Evolutionary conservation across 2,113 vertebrate species (phyloP), one percentile per base, ranked within the genome.

Genomic region (Pterocles burchelli): DNA sequence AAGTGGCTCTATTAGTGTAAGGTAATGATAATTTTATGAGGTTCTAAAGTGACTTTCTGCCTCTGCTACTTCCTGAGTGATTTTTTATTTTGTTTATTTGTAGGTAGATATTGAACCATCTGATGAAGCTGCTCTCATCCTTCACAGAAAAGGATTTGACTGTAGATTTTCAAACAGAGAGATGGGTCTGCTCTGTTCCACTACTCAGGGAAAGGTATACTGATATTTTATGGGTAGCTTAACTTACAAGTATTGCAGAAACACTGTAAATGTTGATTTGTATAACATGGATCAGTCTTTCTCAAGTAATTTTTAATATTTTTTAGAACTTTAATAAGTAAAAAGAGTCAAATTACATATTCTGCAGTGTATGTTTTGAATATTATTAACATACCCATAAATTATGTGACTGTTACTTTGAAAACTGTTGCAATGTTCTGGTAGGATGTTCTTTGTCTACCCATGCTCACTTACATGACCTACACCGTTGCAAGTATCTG

Each of bases 71-170:
- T 58, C 48, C 14, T 67, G 21, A 91, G 8, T 70, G 70, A 48
- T 58, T 4, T 52, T 45, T 36, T 38, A 2, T 36, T 9, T 29
- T 77, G n/a, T 68, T 92, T 83, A 1, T 92, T 97, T 97, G 31
- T 82, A 98, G 98, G 95, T 89, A 51, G 95, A 96, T 22, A 58
- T 2, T 46, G 81, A 96, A 36, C 98, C 98, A 2, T 99, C 99
- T 22, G 97, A 98, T 83, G 99, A 99, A 97, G 98, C 98, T 25
- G 99, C 98, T 51, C 97, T 99, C 55, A 98, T 99, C 89, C 97
- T 99, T 89, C 99, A 99, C 95, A 99, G 99, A 95, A 99, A 98
- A 91, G 99, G 98, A 43, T 99, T 99, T 94, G 99, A 99, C 84
- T 99, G 99, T 94, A 98, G 92, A 93, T 98, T 99, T 80, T 67